phyloP scores from a whole-genome alignment of 2,113 vertebrate genomes.

The Ctenomys sociabilis region DNA sequence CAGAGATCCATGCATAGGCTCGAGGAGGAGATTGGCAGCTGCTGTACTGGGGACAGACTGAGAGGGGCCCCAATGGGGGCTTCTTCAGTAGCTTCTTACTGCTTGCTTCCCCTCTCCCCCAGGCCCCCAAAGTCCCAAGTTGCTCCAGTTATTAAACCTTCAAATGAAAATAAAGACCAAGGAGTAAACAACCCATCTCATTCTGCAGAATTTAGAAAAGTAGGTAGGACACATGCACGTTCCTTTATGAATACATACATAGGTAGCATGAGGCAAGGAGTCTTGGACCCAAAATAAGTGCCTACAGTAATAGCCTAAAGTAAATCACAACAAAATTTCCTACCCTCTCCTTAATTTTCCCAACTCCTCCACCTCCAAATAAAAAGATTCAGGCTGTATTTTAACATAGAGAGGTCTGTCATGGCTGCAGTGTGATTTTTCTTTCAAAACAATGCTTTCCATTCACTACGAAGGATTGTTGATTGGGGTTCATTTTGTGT shows the following conservation, averaged over 20 bases:
- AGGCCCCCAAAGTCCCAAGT: background rate
- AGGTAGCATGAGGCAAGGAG: background rate
- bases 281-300: background rate
- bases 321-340: slow-evolving; percentile 20
- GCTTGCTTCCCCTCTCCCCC: too few relatives aligned
- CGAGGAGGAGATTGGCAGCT: rapidly evolving
- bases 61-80: background rate
- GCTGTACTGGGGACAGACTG: background rate
- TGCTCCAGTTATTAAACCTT: background rate
- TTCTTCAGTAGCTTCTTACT: background rate
- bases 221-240: background rate
- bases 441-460: slow-evolving; percentile 67
- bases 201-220: background rate
- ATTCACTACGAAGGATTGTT: slow-evolving; percentile 49
- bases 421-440: background rate
- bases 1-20: background rate
- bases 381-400: slow-evolving; percentile 27
- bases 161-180: slow-evolving; percentile 34
- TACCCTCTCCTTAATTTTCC: background rate
- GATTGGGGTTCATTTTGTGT: slow-evolving; percentile 47
- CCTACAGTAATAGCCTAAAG: background rate
- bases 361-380: background rate
- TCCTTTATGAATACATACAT: background rate
- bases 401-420: background rate
- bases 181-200: background rate